Conservation (phyloP, 2,888 invertebrate species). For the Argyresthia albistria region DNA sequence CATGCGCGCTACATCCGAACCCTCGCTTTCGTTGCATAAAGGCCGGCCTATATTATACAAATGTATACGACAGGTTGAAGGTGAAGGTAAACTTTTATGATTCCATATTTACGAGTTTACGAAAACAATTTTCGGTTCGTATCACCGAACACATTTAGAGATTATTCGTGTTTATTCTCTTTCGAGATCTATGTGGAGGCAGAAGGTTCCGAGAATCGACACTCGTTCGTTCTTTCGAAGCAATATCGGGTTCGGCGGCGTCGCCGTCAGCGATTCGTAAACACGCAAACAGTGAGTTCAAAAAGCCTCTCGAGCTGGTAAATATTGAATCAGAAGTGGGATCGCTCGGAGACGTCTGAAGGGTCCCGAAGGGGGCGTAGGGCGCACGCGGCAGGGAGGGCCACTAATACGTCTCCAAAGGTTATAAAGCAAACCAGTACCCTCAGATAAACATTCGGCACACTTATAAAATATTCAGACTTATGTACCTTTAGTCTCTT, state of each 20-base stretch:
- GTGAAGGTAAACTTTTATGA: constrained; percentile 3
- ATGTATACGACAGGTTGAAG: not conserved
- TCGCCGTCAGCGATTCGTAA: constrained; percentile 69
- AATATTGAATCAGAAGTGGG: constrained; percentile 72
- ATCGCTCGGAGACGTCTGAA: constrained; percentile 54
- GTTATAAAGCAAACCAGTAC: constrained; percentile 55
- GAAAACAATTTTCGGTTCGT: constrained; percentile 1
- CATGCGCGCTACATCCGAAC: constrained; percentile 41
- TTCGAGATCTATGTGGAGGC: not conserved
- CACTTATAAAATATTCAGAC: constrained; percentile 53
- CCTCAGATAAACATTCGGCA: constrained; percentile 51
- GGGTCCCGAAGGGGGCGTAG: constrained; percentile 23
- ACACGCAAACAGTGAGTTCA: constrained; percentile 69
- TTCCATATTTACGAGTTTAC: not conserved
- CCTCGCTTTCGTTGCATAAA: not conserved
- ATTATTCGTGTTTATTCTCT: not conserved
- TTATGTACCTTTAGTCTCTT: constrained; percentile 12
- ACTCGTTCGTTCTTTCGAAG: constrained; percentile 61
- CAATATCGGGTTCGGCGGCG: constrained; percentile 45
- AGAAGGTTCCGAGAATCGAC: constrained; percentile 33
- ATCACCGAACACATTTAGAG: too few species aligned
- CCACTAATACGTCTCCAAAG: constrained; percentile 71
- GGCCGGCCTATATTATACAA: not conserved
- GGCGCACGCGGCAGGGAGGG: constrained; percentile 12
- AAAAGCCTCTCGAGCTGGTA: constrained; percentile 70